phyloP scores from a whole-genome alignment of 1,140 invertebrate species.

The Drosophila sechellia region DNA sequence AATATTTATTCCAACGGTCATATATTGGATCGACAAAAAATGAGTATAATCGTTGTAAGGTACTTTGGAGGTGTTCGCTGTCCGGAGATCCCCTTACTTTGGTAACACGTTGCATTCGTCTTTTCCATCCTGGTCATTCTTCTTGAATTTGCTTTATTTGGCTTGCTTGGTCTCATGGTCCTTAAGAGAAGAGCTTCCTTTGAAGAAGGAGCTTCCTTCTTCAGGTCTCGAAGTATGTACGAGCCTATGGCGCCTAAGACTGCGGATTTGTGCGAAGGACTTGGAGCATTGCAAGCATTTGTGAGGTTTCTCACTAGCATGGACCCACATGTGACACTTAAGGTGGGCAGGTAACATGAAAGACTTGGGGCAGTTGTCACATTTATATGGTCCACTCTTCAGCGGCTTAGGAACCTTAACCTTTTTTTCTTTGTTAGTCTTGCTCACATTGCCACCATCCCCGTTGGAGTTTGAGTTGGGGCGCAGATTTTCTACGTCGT shows the following conservation, averaged over 20 bases:
- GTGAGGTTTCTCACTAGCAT: background rate
- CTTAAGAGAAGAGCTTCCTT: too few species aligned
- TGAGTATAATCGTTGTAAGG: background rate
- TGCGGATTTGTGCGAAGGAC: background rate
- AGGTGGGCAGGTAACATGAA: background rate
- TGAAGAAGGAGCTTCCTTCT: too few species aligned
- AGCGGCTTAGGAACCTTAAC: too few species aligned
- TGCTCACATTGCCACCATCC: too few species aligned
- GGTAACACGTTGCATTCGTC: background rate
- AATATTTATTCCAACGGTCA: background rate
- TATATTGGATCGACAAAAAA: too few species aligned
- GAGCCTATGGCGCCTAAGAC: background rate
- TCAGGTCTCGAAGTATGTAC: background rate
- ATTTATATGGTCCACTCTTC: background rate
- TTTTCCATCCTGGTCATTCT: too few species aligned
- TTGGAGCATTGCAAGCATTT: background rate
- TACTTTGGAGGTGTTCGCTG: background rate
- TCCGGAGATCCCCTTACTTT: background rate
- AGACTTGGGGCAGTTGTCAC: background rate
- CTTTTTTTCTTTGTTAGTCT: too few species aligned
- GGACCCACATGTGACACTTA: background rate
- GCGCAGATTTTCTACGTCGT: too few species aligned
- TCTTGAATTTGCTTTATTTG: too few species aligned
- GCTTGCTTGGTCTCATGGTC: too few species aligned
- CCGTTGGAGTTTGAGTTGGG: too few species aligned